Evolutionary conservation across 1,140 invertebrate species (phyloP).

Genomic region (Cyclina sinensis): DNA sequence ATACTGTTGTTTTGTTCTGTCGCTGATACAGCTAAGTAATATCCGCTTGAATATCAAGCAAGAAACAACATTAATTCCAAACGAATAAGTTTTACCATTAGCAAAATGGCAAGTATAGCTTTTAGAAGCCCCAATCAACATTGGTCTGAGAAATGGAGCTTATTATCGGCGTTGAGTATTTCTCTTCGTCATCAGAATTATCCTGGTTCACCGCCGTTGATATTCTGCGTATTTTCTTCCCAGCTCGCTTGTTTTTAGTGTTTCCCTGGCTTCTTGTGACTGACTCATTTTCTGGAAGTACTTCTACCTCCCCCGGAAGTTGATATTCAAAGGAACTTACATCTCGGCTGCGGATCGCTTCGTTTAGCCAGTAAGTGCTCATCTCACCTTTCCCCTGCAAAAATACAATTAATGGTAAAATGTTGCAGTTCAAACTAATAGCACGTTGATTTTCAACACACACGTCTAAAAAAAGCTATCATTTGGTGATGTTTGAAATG

Average conservation of each 20-base stretch:
- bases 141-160: background rate
- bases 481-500: no score
- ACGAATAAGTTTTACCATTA: no score
- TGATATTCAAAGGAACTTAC: background rate
- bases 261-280: background rate
- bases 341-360: background rate
- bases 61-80: no score
- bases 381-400: slow-evolving; percentile 56
- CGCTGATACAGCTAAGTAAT: no score
- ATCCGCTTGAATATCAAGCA: no score
- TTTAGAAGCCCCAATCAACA: no score
- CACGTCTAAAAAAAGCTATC: no score
- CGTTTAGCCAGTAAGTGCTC: slow-evolving; percentile 48
- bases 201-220: background rate
- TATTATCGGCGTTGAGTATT: background rate
- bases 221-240: background rate
- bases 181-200: background rate
- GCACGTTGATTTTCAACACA: background rate
- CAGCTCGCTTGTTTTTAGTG: background rate
- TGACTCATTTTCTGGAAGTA: background rate
- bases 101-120: no score
- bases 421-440: no score
- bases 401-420: no score
- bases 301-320: slow-evolving; percentile 34
- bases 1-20: no score